phyloP scores from a whole-genome alignment of 2,797 vertebrate genomes.

The Phrynocephalus forsythii region DNA sequence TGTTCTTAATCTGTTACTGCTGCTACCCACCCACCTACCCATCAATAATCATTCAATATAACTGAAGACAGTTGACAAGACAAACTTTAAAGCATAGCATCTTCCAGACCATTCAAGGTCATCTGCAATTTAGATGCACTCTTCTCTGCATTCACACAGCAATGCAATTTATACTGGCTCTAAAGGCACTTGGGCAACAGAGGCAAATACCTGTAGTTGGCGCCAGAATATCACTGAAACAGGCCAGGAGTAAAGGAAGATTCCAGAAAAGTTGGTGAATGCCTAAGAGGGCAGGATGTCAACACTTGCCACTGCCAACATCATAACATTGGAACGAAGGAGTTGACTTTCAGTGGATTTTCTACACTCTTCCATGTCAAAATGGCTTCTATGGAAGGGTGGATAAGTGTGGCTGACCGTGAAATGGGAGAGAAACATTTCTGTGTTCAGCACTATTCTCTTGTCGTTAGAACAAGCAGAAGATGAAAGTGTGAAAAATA shows the following conservation, averaged over 20 bases:
- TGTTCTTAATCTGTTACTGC: background rate
- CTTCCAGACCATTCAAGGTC: constrained; percentile 12
- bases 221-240: constrained; percentile 12
- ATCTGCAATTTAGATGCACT: background rate
- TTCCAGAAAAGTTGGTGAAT: constrained; percentile 35
- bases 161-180: background rate
- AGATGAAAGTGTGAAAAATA: constrained; percentile 38
- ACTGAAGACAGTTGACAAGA: constrained; percentile 1
- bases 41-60: background rate
- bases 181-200: constrained; percentile 25
- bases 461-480: constrained; percentile 55
- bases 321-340: background rate
- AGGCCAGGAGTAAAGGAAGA: constrained; percentile 8
- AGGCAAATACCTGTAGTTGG: constrained; percentile 48
- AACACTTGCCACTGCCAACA: constrained; percentile 21
- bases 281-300: constrained; percentile 19
- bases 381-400: constrained; percentile 24
- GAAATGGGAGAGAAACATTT: constrained; percentile 8
- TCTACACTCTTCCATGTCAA: constrained; percentile 46
- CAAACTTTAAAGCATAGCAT: background rate
- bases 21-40: background rate
- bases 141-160: background rate
- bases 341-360: background rate
- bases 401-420: constrained; percentile 40
- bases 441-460: constrained; percentile 27